Base-by-base conservation (phyloP, 2,888 invertebrate genomes). In the Lydus trimaculatus region DNA sequence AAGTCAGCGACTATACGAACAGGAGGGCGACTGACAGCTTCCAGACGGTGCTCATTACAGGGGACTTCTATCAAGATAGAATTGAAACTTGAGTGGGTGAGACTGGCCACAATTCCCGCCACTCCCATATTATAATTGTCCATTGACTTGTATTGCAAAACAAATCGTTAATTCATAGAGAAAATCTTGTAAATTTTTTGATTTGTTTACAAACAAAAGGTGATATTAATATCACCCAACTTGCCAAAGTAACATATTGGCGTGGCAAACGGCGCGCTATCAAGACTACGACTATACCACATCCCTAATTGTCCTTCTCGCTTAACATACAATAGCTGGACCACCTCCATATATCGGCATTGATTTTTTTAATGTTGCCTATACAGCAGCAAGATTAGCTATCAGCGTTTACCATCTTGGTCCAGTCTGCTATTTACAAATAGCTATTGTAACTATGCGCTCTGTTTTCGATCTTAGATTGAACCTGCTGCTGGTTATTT, bases 351-450 rank as follows among this genome's bases (percentile, higher is more conserved):
- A 82, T 79, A 81, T 82, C 81, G 82, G 77, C 81, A 81, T 80
- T 76, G 82, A 82, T 83, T 83, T 82, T n/a, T 83, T 84, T 84
- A 83, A 82, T 82, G 81, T 82, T 73, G 80, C 80, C 81, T 79
- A n/a, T n/a, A 78, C 80, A 80, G 79, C 80, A 75, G 71, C 79
- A 75, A 82, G 82, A 83, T 83, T 82, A 81, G 77, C 76, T 83
- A 84, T 84, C 83, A 76, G 72, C 77, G 78, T 76, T n/a, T 80
- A 78, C 80, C 78, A 84, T 84, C 84, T 81, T 79, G 77, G 79
- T 73, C 79, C 79, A 75, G 76, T 77, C 78, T 63, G 79, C 82
- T 79, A 83, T 83, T 83, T 84, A 84, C 84, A 84, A 84, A 84
- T 83, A 83, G 82, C 81, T 80, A 83, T 82, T 83, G 82, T 82